Percentiles rank a stretch among this genome's conserved stretches.
Evolutionary conservation across 2,113 vertebrate genomes (phyloP).

Genomic region (Eleginops maclovinus): DNA sequence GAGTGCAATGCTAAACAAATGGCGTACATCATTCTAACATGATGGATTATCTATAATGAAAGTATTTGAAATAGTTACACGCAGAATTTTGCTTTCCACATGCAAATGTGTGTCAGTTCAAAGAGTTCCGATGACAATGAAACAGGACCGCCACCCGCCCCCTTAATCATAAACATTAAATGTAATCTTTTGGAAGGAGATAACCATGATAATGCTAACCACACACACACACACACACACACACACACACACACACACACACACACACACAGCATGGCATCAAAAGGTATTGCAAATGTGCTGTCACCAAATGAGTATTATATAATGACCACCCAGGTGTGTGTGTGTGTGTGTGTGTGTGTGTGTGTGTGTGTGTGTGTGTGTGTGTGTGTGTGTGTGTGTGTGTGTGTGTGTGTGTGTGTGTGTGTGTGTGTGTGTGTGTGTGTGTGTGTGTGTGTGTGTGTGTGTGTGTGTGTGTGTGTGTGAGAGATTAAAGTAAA

Average conservation of each 20-base stretch:
- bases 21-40: no score
- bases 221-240: no score
- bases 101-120: background rate
- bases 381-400: constrained; percentile 1
- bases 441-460: constrained; percentile 12
- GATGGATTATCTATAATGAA: background rate
- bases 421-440: constrained; percentile 2
- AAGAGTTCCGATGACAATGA: background rate
- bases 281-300: constrained; percentile 41
- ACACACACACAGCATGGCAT: constrained; percentile 21
- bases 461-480: constrained; percentile 2
- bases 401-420: background rate
- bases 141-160: background rate
- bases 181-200: constrained; percentile 34
- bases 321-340: constrained; percentile 67
- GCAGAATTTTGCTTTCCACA: background rate
- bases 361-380: background rate
- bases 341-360: no score
- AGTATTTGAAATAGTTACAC: background rate
- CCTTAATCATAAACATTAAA: background rate
- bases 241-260: no score
- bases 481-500: constrained; percentile 58
- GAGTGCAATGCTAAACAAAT: background rate
- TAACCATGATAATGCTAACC: constrained; percentile 67
- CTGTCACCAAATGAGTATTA: constrained; percentile 18